Base-by-base conservation (phyloP, 2,888 invertebrate genomes). In the Xanthostigma xanthostigma region DNA sequence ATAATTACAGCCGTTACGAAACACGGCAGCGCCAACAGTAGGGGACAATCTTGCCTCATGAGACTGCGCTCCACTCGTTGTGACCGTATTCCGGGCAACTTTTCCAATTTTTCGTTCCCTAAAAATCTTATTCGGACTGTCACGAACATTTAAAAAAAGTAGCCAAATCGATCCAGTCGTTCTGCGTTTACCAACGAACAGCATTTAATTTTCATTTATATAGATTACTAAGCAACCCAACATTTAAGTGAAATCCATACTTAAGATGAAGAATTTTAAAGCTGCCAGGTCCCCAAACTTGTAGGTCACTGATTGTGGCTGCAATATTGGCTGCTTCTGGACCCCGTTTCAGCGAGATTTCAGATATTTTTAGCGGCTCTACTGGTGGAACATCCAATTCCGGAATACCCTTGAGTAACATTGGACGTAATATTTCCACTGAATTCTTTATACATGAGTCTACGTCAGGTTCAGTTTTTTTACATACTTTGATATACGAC, bases 271-370 rank as follows among this genome's bases (percentile, higher is more conserved):
- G 63, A 14, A 79, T 72, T 56, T 75, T 69, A 59, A 78, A 79
- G 57, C 72, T 67, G 53, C 77, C 74, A 1, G 77, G 74, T 6
- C 79, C 79, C 52, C 70, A 67, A 10, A 79, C 76, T 56, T 73
- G 72, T 42, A 79, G 65, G 52, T 78, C 72, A 48, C 75, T 76
- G 46, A 78, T 74, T 42, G 77, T 74, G 1, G 78, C 77, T 1
- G 75, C 73, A 50, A 78, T 69, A 10, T 46, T 46, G 11, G 49
- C 41, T 42, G 38, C 45, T 59, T 71, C 71, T 14, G 76, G 61
- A 35, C 64, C 64, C 44, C 61, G 60, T 49, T 57, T 54, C 40
- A 65, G 48, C 44, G 58, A 55, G 6, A 65, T 54, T 49, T 58
- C 58, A 14, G 61, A 60, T 14, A 65, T 46, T 12, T 45, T 53